Evolutionary conservation across 2,113 vertebrate genomes (phyloP), one percentile per base, ranked within the genome.

Genomic region (Alexandromys fortis): DNA sequence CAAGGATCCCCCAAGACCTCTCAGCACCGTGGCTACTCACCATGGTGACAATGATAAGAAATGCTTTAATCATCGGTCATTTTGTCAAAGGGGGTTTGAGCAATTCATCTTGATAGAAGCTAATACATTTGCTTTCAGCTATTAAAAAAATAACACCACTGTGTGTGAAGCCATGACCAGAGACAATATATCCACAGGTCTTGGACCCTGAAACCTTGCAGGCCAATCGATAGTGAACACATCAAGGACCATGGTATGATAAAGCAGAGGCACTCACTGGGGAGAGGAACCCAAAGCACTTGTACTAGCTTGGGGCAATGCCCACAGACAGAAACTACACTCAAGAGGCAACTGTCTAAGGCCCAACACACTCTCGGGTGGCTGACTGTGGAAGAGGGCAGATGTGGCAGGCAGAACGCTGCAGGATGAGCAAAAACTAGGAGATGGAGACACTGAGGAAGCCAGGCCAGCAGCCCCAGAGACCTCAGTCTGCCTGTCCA

Each of bases 11-110:
- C 22, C 70, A 9, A 86, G 30, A 45, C 28, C 11, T 61, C 2
- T 75, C 30, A 21, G 30, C n/a, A 12, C n/a, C 22, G 1, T 0
- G 0, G 26, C 9, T 26, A 16, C 0, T 58, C n/a, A 1, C 30
- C 0, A 47, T 21, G 58, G 58, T 58, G 19, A 58, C 58, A 58
- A 21, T 16, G 45, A 17, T 11, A 5, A 17, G 38, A 17, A 68
- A 21, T 49, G 22, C 65, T n/a, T 19, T 0, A 49, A 10, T 9
- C 30, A 28, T 26, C 58, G 33, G 67, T 33, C 55, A 63, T 65
- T 35, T 86, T 1, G 0, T 3, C 21, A 47, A 86, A 28, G 67
- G 22, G 14, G 42, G 26, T 17, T 55, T 75, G 38, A 61, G 47
- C 26, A 61, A 24, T 94, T 75, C 67, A 81, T 24, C n/a, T 21